phyloP scores from a whole-genome alignment of 2,113 vertebrate genomes.

The Ariopsis seemanni region DNA sequence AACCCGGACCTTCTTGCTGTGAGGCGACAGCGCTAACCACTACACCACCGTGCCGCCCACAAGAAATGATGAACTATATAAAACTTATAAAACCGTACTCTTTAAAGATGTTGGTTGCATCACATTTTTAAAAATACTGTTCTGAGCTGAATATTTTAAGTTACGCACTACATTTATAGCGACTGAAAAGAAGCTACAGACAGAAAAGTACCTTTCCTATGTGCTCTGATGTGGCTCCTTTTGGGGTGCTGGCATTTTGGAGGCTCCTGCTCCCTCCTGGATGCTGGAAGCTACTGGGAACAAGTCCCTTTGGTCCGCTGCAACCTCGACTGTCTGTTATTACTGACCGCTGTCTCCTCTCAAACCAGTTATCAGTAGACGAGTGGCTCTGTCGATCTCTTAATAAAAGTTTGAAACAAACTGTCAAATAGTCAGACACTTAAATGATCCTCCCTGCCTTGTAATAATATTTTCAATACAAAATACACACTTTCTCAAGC shows the following conservation, averaged over 20 bases:
- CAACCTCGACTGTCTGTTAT: slow-evolving; percentile 28
- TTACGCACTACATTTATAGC: neutral
- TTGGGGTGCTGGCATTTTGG: slow-evolving; percentile 23
- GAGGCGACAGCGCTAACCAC: no score
- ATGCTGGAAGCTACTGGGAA: slow-evolving; percentile 45
- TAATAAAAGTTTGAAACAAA: slow-evolving; percentile 37
- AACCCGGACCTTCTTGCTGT: no score
- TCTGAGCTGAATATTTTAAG: neutral
- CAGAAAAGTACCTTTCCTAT: slow-evolving; percentile 54
- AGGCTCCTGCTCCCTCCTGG: slow-evolving; percentile 40
- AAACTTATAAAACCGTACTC: neutral
- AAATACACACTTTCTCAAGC: slow-evolving; percentile 17
- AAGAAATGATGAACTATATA: neutral
- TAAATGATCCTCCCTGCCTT: neutral
- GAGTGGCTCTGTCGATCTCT: slow-evolving; percentile 49
- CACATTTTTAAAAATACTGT: neutral
- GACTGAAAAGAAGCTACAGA: neutral
- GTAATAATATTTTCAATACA: neutral
- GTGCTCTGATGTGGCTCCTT: slow-evolving; percentile 19
- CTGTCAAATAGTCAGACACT: neutral
- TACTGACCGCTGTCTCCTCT: slow-evolving; percentile 46
- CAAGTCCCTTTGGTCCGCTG: slow-evolving; percentile 44
- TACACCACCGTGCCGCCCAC: no score
- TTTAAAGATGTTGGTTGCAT: neutral
- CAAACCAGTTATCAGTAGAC: slow-evolving; percentile 35